Base-by-base conservation (phyloP, 1,140 invertebrate genomes). In the Triops longicaudatus region DNA sequence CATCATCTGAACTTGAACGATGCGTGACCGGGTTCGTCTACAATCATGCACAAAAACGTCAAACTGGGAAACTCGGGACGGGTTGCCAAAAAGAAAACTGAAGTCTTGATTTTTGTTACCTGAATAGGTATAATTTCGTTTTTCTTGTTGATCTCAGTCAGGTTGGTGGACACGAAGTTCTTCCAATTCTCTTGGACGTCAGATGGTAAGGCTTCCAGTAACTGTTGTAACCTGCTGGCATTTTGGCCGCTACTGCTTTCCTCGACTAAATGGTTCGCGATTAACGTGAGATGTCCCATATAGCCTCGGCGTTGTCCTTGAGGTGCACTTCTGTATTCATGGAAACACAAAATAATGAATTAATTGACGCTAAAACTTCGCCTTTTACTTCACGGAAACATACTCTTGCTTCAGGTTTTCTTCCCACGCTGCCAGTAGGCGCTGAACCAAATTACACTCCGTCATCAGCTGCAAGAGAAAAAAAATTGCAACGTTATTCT, bases 211-310 rank as follows among this genome's bases (percentile, higher is more conserved):
- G 89, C 88, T 82, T 84, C 82, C 76, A 79, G 73, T 27, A 79
- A 72, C 17, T 78, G 44, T 80, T 85, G 84, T 10, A 87, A 82
- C 75, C 82, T 77, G 73, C 82, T 82, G 76, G 80, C 79, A 80
- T 85, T 85, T 75, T 83, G 80, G 14, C 84, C 84, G 80, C 83
- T 84, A 80, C 85, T 85, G 72, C 81, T 77, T 79, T 82, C 81
- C 75, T 85, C 81, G 50, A 87, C 86, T 79, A 92, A 86, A 79
- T 88, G 85, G 84, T 91, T 92, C 26, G 89, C 87, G 77, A 93
- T 90, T 83, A 90, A 88, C 76, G 90, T 91, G 79, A 93, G 83
- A 84, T 93, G 92, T 73, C 91, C 91, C 90, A 92, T 92, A 80
- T 92, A 92, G 50, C 90, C 91, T 81, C 87, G 84, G 27, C 90